Percentiles rank a stretch among this genome's conserved stretches.
phyloP scores from a whole-genome alignment of 1,140 invertebrate genomes.

The Aphelinus atriplicis region DNA sequence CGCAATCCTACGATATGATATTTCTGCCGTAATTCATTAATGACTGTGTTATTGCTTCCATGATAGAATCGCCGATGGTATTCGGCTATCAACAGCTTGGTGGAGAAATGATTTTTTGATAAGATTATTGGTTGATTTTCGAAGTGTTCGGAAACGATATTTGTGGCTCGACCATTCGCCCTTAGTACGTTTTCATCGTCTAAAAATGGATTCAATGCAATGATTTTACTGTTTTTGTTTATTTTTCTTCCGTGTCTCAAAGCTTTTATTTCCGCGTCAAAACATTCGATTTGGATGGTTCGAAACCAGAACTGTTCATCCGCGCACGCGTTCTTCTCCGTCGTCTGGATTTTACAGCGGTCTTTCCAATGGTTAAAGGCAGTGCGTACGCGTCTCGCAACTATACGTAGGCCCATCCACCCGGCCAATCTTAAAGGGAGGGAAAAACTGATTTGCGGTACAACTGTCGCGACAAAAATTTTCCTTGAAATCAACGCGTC shows the following conservation, averaged over 20 bases:
- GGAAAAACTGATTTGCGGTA: not conserved
- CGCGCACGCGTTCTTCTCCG: too few species aligned
- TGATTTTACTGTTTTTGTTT: not conserved
- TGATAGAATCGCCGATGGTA: constrained; percentile 39
- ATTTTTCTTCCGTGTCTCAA: not conserved
- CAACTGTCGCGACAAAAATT: not conserved
- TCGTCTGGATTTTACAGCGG: too few species aligned
- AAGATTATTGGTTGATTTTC: not conserved
- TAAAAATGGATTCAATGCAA: not conserved
- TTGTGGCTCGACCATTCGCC: not conserved
- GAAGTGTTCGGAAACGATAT: constrained; percentile 45
- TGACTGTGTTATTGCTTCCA: constrained; percentile 38
- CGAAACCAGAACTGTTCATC: not conserved
- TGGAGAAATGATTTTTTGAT: not conserved
- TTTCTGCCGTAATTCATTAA: constrained; percentile 45
- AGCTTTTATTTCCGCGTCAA: not conserved
- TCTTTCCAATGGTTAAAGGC: not conserved
- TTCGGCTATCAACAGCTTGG: constrained; percentile 9
- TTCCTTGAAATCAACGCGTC: not conserved
- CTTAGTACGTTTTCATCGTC: not conserved
- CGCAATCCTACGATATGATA: constrained; percentile 43
- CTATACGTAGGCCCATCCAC: not conserved
- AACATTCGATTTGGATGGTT: not conserved
- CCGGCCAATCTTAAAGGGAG: not conserved
- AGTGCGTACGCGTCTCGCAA: not conserved